Evolutionary conservation across 2,888 invertebrate species (phyloP).

Genomic region (Caenorhabditis sp.): DNA sequence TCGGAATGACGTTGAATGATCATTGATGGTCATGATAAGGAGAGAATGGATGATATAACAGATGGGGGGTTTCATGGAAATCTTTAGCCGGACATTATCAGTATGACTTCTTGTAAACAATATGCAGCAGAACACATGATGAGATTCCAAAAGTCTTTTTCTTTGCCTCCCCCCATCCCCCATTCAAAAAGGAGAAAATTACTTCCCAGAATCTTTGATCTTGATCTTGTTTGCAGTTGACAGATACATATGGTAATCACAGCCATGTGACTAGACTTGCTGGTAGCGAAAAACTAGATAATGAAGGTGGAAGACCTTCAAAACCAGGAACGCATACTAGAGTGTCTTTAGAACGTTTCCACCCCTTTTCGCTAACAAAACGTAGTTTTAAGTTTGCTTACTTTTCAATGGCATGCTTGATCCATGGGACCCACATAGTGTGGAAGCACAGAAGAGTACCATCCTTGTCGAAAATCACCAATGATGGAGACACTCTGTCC

Average conservation of each 20-base stretch:
- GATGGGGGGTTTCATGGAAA: constrained; percentile 27
- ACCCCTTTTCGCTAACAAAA: too few relatives aligned
- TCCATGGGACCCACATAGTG: constrained; percentile 85
- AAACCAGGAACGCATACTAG: too few relatives aligned
- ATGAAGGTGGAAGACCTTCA: too few relatives aligned
- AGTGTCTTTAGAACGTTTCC: too few relatives aligned
- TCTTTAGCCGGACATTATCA: constrained; percentile 32
- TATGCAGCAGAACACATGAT: constrained; percentile 41
- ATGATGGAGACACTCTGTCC: constrained; percentile 51
- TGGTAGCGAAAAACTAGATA: too few relatives aligned
- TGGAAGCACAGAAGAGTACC: constrained; percentile 85
- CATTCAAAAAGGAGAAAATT: constrained; percentile 31
- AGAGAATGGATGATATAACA: neutral
- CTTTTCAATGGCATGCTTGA: constrained; percentile 79
- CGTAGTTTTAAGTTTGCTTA: constrained; percentile 7
- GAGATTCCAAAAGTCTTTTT: constrained; percentile 14
- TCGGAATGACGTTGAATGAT: constrained; percentile 37
- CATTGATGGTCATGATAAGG: constrained; percentile 34
- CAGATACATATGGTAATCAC: neutral
- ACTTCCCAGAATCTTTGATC: constrained; percentile 45
- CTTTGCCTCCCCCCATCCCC: too few relatives aligned
- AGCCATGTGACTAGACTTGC: neutral
- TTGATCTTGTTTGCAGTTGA: constrained; percentile 2
- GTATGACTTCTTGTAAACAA: constrained; percentile 21
- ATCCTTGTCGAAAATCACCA: constrained; percentile 85